phyloP scores from a whole-genome alignment of 2,797 vertebrate genomes.

The Sparidentex hasta region DNA sequence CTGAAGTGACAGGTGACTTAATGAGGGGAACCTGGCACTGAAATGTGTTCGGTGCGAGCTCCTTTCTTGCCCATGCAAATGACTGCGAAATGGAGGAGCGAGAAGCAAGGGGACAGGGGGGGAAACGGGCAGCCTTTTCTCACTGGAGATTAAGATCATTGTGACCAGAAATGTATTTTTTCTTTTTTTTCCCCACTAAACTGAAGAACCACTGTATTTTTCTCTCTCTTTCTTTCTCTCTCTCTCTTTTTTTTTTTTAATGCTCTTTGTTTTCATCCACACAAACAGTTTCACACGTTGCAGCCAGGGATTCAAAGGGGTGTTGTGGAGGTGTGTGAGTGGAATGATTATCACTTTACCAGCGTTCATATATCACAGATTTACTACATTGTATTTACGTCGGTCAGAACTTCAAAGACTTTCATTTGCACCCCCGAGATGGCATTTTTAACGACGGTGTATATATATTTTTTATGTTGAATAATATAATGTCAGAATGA shows the following conservation, averaged over 20 bases:
- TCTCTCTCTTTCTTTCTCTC: neutral
- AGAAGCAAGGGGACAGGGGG: slow-evolving; percentile 52
- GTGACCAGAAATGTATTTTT: slow-evolving; percentile 46
- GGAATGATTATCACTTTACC: slow-evolving; percentile 66
- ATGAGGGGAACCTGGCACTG: slow-evolving; percentile 76
- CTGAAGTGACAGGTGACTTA: slow-evolving; percentile 83
- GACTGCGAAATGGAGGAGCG: slow-evolving; percentile 64
- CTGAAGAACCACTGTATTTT: slow-evolving; percentile 39
- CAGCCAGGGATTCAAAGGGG: slow-evolving; percentile 49
- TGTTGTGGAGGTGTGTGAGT: slow-evolving; percentile 51
- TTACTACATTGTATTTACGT: slow-evolving; percentile 48
- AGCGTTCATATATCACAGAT: slow-evolving; percentile 53
- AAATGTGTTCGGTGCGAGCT: slow-evolving; percentile 62
- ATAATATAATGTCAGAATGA: slow-evolving; percentile 50
- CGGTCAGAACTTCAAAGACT: slow-evolving; percentile 25
- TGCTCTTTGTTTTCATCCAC: slow-evolving; percentile 63
- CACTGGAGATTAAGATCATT: slow-evolving; percentile 74
- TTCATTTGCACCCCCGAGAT: slow-evolving; percentile 36
- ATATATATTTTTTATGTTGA: slow-evolving; percentile 16
- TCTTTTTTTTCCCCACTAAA: slow-evolving; percentile 36
- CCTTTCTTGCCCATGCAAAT: slow-evolving; percentile 74
- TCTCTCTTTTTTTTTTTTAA: neutral
- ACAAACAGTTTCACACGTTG: slow-evolving; percentile 43
- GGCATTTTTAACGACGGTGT: slow-evolving; percentile 39
- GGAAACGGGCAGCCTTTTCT: slow-evolving; percentile 50